These are phyloP conservation scores for Volucella inanis DNA, from an alignment of 2,888 invertebrate genomes.

Conservation along the genomic window DNA sequence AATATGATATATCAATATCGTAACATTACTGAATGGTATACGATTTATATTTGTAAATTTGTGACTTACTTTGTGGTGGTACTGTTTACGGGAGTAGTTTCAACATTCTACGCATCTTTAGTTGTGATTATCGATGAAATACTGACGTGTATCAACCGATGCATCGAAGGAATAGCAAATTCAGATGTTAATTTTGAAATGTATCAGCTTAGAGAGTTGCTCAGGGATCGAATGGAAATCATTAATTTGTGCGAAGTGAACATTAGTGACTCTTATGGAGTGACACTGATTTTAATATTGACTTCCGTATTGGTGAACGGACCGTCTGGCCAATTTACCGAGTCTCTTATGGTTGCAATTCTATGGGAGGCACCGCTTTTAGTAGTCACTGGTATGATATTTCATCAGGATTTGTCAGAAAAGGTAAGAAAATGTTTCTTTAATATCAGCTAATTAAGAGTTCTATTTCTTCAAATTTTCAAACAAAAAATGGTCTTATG, in stretches of 20 bases:
- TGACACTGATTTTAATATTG: slow-evolving; percentile 74
- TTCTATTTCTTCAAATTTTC: slow-evolving; percentile 76
- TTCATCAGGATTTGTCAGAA: slow-evolving; percentile 65
- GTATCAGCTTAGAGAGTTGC: not conserved
- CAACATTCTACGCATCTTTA: slow-evolving; percentile 15
- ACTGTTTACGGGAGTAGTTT: slow-evolving; percentile 6
- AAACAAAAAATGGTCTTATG: too few species aligned
- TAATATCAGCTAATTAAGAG: too few species aligned
- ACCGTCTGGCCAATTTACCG: slow-evolving; percentile 67
- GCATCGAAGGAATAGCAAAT: not conserved
- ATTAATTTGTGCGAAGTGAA: slow-evolving; percentile 72
- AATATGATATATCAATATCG: not conserved
- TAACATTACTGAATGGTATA: not conserved
- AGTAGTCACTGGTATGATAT: slow-evolving; percentile 65
- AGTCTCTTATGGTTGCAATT: not conserved
- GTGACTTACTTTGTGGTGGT: not conserved
- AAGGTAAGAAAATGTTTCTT: slow-evolving; percentile 76
- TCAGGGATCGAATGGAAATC: slow-evolving; percentile 17
- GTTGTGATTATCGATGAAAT: not conserved
- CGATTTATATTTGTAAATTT: not conserved
- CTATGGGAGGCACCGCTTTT: slow-evolving; percentile 75
- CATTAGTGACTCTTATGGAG: slow-evolving; percentile 76
- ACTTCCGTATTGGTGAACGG: slow-evolving; percentile 73
- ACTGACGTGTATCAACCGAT: slow-evolving; percentile 2
- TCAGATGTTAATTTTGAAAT: not conserved